These are phyloP conservation scores for Perca schrenkii DNA, from an alignment of 2,113 vertebrate genomes.

Conservation along the genomic window DNA sequence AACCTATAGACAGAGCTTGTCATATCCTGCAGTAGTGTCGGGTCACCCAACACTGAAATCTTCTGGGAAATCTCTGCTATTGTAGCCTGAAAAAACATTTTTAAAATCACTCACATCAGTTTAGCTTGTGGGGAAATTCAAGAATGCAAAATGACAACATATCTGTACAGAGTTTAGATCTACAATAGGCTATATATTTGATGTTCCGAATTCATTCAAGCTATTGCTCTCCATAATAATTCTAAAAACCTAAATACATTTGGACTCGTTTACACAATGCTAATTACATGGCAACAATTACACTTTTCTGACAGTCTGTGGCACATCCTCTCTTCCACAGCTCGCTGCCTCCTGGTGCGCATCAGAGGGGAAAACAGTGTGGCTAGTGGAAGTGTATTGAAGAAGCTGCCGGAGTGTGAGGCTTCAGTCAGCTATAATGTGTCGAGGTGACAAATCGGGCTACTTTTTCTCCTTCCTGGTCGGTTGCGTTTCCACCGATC, in stretches of 20 bases:
- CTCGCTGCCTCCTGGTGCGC: constrained; percentile 61
- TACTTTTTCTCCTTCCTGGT: constrained; percentile 54
- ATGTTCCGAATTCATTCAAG: background rate
- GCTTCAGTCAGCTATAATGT: constrained; percentile 50
- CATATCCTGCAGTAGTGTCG: background rate
- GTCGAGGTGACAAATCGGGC: constrained; percentile 69
- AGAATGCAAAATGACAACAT: background rate
- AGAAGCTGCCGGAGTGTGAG: constrained; percentile 51
- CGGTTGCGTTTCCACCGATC: constrained; percentile 56
- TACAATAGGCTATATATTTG: background rate
- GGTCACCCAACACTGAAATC: background rate
- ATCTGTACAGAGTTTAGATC: background rate
- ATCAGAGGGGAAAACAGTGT: constrained; percentile 13
- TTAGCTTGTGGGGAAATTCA: background rate
- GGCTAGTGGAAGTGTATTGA: constrained; percentile 71
- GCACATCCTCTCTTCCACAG: constrained; percentile 64
- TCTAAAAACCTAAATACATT: background rate
- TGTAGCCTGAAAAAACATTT: background rate
- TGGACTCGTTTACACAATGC: background rate
- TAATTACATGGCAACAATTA: constrained; percentile 2
- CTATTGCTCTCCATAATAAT: background rate
- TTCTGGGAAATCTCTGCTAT: background rate
- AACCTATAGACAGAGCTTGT: constrained; percentile 23
- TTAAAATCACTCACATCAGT: background rate
- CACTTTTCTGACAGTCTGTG: constrained; percentile 62